Evolutionary conservation across 53 echinoderm and acorn worm genomes (phyloP).

Genomic region (Paelopatides confundens): DNA sequence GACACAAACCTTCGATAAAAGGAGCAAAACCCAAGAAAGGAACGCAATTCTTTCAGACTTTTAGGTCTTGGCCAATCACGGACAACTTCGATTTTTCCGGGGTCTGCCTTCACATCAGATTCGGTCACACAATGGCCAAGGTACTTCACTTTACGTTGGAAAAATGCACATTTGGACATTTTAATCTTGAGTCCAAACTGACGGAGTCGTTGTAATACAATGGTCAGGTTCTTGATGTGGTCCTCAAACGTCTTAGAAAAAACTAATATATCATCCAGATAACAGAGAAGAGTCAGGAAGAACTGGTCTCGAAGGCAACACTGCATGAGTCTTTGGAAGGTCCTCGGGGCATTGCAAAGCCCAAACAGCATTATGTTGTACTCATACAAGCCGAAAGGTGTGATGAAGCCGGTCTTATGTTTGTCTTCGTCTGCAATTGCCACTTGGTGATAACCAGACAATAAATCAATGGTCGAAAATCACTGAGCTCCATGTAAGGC

Average conservation of each 20-base stretch:
- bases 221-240: too few species aligned
- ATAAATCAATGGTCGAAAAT: too few species aligned
- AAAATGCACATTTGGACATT: slow-evolving; percentile 33
- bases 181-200: slow-evolving; percentile 64
- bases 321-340: slow-evolving; percentile 50
- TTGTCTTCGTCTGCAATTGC: too few species aligned
- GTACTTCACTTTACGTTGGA: slow-evolving; percentile 40
- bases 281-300: slow-evolving; percentile 25
- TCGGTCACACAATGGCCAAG: background rate
- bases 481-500: too few species aligned
- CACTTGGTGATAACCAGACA: too few species aligned
- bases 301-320: slow-evolving; percentile 33
- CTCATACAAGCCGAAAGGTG: too few species aligned
- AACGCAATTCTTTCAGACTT: background rate
- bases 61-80: background rate
- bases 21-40: too few species aligned
- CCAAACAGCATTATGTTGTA: slow-evolving; percentile 1
- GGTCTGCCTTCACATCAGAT: background rate
- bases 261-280: too few species aligned
- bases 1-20: too few species aligned
- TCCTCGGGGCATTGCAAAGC: too few species aligned
- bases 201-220: slow-evolving; percentile 51
- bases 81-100: background rate
- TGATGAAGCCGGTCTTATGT: too few species aligned
- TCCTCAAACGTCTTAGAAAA: too few species aligned